Base-by-base conservation (phyloP, 2,113 vertebrate genomes). In the Raphicerus campestris region DNA sequence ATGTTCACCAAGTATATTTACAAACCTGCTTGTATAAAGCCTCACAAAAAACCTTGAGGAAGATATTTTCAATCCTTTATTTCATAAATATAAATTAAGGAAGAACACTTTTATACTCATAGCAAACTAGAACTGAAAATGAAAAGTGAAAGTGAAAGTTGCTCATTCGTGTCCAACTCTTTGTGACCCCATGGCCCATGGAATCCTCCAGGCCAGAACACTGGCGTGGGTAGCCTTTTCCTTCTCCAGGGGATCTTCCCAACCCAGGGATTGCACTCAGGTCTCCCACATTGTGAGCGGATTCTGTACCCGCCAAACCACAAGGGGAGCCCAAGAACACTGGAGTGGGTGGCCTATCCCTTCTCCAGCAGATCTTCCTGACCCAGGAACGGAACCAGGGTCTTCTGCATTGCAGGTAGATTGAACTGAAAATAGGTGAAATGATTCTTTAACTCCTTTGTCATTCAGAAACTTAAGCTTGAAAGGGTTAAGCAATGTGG, bases 41-140 rank as follows among this genome's bases (percentile, higher is more conserved):
- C 22, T 42, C 45, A 63, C 45, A 26, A 35, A 70, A 89, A 63
- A 75, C 86, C 61, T 84, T 22, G 53, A 91, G 70, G 45, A 85
- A 84, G 20, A 16, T 17, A 16, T 63, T 88, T 96, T 96, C 63
- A 85, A 88, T 15, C 8, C 30, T 53, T 87, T 47, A 58, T 63
- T 83, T 93, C 39, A 89, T 9, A 83, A 22, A 93, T 82, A 7
- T 11, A 93, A 92, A 47, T 24, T 39, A 93, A 89, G 11, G 30
- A 85, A 83, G 26, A 75, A 39, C 83, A 66, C 17, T 70, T 47
- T 89, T 53, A 61, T 0, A 39, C 35, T 63, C 8, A 22, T 6
- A 73, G 26, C 10, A n/a, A 89, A 73, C 56, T 20, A 81, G 66
- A 96, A 73, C 19, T 93, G 24, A 53, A 14, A 81, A 81, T 28